phyloP scores from a whole-genome alignment of 1,140 invertebrate species.

The Bilobella aurantiaca region DNA sequence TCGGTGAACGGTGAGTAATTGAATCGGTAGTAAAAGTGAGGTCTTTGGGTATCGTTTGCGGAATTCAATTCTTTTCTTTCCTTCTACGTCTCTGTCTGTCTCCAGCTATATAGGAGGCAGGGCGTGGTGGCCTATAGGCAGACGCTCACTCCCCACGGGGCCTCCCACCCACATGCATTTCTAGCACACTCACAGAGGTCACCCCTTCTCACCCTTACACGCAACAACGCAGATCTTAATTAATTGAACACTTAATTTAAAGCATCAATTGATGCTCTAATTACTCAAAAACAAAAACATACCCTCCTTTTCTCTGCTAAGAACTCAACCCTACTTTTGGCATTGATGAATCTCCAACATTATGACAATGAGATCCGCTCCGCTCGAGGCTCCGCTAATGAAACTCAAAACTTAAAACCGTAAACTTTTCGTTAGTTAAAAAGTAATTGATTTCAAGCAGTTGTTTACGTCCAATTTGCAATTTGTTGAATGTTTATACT shows the following conservation, averaged over 20 bases:
- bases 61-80: neutral
- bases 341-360: too few relatives aligned
- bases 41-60: neutral
- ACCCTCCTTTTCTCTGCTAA: too few relatives aligned
- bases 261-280: neutral
- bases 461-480: too few relatives aligned
- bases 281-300: too few relatives aligned
- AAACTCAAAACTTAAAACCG: too few relatives aligned
- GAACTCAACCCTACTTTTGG: too few relatives aligned
- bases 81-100: neutral
- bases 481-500: too few relatives aligned
- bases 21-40: neutral
- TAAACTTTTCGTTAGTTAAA: too few relatives aligned
- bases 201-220: neutral
- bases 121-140: neutral
- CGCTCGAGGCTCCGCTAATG: too few relatives aligned
- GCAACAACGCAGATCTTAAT: neutral
- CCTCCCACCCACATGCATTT: neutral
- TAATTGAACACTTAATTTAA: neutral
- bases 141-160: too few relatives aligned
- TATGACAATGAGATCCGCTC: too few relatives aligned
- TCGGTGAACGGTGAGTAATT: neutral
- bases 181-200: neutral
- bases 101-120: neutral
- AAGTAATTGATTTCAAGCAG: too few relatives aligned